A percentile compares a stretch with the other conserved stretches of the same genome.
phyloP scores from a whole-genome alignment of 1,140 invertebrate genomes.

The Solenopsis invicta region DNA sequence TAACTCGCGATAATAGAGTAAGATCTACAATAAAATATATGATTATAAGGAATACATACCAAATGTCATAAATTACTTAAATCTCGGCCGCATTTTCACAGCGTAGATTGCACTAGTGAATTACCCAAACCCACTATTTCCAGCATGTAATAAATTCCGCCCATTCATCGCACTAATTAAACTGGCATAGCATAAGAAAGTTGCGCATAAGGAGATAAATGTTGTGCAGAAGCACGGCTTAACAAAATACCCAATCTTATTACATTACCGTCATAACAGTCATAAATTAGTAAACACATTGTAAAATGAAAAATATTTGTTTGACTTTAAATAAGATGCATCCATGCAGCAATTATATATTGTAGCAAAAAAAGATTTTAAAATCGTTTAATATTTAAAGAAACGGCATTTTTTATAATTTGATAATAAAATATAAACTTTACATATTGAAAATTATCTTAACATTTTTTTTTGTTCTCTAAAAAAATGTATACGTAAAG shows the following conservation, averaged over 20 bases:
- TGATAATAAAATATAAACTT: not conserved
- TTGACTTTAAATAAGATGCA: not conserved
- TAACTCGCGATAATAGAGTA: not conserved
- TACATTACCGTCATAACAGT: conserved; percentile 26
- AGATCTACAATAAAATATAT: not conserved
- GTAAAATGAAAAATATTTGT: not conserved
- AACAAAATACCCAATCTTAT: conserved; percentile 53
- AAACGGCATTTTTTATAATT: not conserved
- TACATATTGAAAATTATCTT: not conserved
- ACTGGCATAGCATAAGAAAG: conserved; percentile 55
- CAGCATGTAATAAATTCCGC: conserved; percentile 39
- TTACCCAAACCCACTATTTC: conserved; percentile 43
- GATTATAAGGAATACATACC: not conserved
- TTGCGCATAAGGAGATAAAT: conserved; percentile 53
- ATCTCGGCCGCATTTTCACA: conserved; percentile 42
- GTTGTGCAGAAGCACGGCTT: conserved; percentile 30
- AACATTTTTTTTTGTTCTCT: not conserved
- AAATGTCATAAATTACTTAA: conserved; percentile 51
- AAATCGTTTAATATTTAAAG: not conserved
- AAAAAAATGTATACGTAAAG: not conserved
- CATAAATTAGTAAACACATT: conserved; percentile 37
- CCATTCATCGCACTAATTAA: conserved; percentile 57
- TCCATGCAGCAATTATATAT: not conserved
- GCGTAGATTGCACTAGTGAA: conserved; percentile 37
- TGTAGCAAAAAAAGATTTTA: not conserved